Percentiles rank a stretch among this genome's conserved stretches.
Evolutionary conservation across 1,140 invertebrate genomes (phyloP).

Genomic region (Ips nitidus): DNA sequence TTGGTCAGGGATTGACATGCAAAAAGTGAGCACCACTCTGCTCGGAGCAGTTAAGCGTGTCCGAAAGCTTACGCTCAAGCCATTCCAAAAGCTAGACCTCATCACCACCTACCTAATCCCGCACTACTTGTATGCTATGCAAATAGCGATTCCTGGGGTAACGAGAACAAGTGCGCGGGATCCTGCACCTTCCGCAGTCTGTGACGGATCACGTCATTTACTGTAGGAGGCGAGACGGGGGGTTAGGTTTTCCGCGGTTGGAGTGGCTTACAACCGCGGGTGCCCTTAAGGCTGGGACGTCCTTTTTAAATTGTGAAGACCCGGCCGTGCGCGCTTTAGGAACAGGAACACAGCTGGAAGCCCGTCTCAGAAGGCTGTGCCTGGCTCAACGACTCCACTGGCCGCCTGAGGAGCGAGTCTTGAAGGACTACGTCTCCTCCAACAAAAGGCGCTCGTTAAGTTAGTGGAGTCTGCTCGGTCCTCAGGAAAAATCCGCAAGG

Average conservation of each 20-base stretch:
- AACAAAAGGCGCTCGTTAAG: conserved; percentile 24
- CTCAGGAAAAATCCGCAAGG: conserved; percentile 38
- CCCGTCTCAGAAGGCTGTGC: conserved; percentile 29
- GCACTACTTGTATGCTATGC: too few relatives aligned
- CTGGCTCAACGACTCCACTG: conserved; percentile 19
- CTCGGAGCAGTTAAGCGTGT: too few relatives aligned
- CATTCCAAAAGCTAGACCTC: too few relatives aligned
- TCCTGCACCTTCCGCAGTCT: conserved; percentile 34
- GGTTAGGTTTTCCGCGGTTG: conserved; percentile 39
- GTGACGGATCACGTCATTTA: conserved; percentile 35
- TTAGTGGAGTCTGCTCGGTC: conserved; percentile 19
- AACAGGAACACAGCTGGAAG: conserved; percentile 18
- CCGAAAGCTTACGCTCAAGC: too few relatives aligned
- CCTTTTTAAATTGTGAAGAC: conserved; percentile 24
- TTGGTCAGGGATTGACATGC: too few relatives aligned
- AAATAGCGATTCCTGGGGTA: not conserved
- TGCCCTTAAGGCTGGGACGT: conserved; percentile 20
- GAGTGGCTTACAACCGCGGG: conserved; percentile 20
- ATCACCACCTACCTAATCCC: too few relatives aligned
- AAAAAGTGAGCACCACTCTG: too few relatives aligned
- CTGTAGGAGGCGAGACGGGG: conserved; percentile 41
- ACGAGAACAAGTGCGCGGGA: conserved; percentile 7
- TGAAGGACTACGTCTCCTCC: conserved; percentile 1
- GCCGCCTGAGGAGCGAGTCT: conserved; percentile 11
- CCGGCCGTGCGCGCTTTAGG: conserved; percentile 36